Evolutionary conservation across 1,140 invertebrate species (phyloP).

Genomic region (Pseudomyrmex concolor): DNA sequence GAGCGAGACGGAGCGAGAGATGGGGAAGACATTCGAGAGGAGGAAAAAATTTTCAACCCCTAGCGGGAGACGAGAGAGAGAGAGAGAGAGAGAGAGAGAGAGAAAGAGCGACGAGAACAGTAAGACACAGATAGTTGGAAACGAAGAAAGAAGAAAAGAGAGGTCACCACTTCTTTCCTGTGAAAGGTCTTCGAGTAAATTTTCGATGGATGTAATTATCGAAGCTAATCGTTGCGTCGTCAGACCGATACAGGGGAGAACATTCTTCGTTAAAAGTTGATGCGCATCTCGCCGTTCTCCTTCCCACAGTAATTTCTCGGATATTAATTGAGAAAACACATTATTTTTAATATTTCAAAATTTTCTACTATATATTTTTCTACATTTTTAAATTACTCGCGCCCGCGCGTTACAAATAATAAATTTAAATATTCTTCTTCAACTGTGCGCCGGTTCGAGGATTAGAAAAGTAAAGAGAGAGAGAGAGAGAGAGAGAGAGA

Average conservation of each 20-base stretch:
- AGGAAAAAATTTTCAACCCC: conserved; percentile 49
- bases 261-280: no score
- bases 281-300: not conserved
- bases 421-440: no score
- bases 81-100: not conserved
- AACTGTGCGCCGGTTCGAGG: no score
- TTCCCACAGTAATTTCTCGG: not conserved
- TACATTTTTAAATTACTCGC: no score
- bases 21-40: conserved; percentile 25
- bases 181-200: conserved; percentile 1
- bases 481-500: no score
- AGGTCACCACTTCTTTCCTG: not conserved
- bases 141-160: conserved; percentile 4
- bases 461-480: no score
- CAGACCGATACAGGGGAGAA: conserved; percentile 2
- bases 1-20: conserved; percentile 42
- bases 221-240: conserved; percentile 30
- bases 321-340: no score
- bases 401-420: no score
- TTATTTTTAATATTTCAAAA: no score
- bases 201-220: conserved; percentile 33
- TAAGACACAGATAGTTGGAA: not conserved
- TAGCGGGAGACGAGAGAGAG: not conserved
- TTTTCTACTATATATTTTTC: no score
- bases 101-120: conserved; percentile 3